Evolutionary conservation across 2,888 invertebrate species (phyloP), one percentile per base, ranked within the genome.

Genomic region (Ctena decussata): DNA sequence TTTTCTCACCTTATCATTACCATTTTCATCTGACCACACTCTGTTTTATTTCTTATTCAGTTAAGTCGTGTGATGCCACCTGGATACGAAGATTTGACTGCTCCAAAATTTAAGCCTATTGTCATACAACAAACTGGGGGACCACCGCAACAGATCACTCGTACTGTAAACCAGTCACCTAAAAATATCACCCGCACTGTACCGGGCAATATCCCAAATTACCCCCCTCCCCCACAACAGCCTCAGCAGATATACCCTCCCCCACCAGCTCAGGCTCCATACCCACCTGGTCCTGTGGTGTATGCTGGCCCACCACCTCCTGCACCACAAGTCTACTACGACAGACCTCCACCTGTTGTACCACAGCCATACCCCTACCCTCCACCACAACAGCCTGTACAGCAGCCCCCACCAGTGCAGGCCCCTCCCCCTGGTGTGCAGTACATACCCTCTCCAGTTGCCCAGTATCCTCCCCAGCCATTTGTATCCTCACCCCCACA

Each of bases 41-140:
- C 27, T 6, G 41, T 71, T 78, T 46, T 60, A 46, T 37, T 57
- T 72, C 77, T 80, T 73, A 77, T 69, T 74, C 88, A 88, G 88
- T 88, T 88, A 85, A 85, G 82, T 60, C 81, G 85, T 79, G 84
- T 88, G 84, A 88, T 88, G 88, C 88, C 88, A 80, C 88, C 88
- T 85, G 88, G 88, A 74, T 88, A 88, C 82, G 88, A 88, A 81
- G 72, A 46, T 49, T 46, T 41, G 32, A 44, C 77, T 46, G 69
- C 60, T 15, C 69, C 65, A 30, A 70, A 35, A 18, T 30, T n/a
- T 49, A 69, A 41, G 24, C 15, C 32, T 70, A 46, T 71, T 2
- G 65, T 69, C 37, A 65, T 35, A 30, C 24, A 0, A 39, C 76
- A 76, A 37, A 60, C 60, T 24, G 65, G 41, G 30, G 65, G 21